These are phyloP conservation scores for Alca torda DNA, from an alignment of 2,797 vertebrate species.

Conservation along the genomic window DNA sequence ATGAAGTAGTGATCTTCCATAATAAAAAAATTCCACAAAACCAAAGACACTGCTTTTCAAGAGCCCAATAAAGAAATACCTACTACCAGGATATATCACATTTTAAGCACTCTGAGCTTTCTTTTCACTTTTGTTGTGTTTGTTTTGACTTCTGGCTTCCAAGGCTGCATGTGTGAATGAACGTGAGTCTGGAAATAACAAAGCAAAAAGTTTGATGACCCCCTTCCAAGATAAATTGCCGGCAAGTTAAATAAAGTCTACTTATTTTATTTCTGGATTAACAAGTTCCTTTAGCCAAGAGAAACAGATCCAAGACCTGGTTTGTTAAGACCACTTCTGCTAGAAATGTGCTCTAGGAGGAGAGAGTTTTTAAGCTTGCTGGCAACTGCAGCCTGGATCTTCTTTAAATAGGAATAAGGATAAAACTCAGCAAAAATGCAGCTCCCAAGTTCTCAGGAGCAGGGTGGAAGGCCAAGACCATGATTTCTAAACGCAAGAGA, in stretches of 20 bases:
- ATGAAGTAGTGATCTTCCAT: not conserved
- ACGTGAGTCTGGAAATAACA: not conserved
- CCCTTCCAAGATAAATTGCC: constrained; percentile 2
- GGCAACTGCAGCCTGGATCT: not conserved
- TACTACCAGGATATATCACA: not conserved
- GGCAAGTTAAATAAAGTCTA: not conserved
- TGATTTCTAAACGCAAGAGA: not conserved
- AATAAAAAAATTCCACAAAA: not conserved
- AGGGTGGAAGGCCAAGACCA: not conserved
- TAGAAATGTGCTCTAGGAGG: not conserved
- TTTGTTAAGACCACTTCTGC: not conserved
- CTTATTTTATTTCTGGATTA: not conserved
- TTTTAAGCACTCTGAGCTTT: not conserved
- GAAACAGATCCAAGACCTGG: constrained; percentile 18
- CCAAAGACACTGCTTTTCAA: not conserved
- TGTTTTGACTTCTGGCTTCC: not conserved
- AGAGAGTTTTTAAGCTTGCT: not conserved
- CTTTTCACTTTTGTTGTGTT: not conserved
- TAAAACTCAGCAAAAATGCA: not conserved
- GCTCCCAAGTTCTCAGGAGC: not conserved
- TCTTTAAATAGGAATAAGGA: not conserved
- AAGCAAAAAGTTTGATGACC: not conserved
- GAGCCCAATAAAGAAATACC: not conserved
- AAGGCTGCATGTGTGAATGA: not conserved
- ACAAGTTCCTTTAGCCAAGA: constrained; percentile 25